Percentiles rank a stretch among this genome's conserved stretches.
phyloP scores from a whole-genome alignment of 1,140 invertebrate genomes.

The Arctopsyche grandis region DNA sequence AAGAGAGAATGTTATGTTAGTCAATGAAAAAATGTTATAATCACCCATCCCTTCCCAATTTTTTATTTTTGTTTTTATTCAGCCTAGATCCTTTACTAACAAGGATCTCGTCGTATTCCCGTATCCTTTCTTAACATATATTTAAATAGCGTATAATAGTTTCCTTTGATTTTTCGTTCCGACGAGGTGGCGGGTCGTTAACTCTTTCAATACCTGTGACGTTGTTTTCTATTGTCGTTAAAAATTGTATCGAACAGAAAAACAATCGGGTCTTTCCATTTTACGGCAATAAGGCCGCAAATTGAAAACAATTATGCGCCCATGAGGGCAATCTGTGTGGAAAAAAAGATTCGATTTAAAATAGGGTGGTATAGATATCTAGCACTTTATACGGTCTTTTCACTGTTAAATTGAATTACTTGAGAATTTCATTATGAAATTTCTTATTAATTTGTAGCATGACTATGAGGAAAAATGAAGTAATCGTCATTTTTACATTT shows the following conservation, averaged over 20 bases:
- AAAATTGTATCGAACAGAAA: conserved; percentile 13
- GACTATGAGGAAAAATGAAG: too few species aligned
- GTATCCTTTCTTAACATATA: conserved; percentile 25
- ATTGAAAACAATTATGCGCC: conserved; percentile 19
- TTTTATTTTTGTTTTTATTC: too few species aligned
- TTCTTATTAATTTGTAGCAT: too few species aligned
- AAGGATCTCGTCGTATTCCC: background rate
- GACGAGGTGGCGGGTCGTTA: conserved; percentile 2
- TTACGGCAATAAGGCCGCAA: background rate
- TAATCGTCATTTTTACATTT: too few species aligned
- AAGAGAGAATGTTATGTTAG: too few species aligned
- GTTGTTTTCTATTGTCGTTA: background rate
- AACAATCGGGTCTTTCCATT: conserved; percentile 1
- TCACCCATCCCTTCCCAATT: too few species aligned
- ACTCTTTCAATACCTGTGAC: background rate
- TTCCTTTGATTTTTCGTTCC: conserved; percentile 11
- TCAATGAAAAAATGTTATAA: too few species aligned
- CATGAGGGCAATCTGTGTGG: background rate
- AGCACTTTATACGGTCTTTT: conserved; percentile 21
- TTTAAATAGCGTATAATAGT: conserved; percentile 29
- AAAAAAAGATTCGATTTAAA: background rate
- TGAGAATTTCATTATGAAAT: background rate
- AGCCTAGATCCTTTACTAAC: too few species aligned
- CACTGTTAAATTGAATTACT: conserved; percentile 24
- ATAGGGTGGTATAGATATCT: too few species aligned